Base-by-base conservation (phyloP, 2,113 vertebrate genomes). In the Peromyscus maniculatus region DNA sequence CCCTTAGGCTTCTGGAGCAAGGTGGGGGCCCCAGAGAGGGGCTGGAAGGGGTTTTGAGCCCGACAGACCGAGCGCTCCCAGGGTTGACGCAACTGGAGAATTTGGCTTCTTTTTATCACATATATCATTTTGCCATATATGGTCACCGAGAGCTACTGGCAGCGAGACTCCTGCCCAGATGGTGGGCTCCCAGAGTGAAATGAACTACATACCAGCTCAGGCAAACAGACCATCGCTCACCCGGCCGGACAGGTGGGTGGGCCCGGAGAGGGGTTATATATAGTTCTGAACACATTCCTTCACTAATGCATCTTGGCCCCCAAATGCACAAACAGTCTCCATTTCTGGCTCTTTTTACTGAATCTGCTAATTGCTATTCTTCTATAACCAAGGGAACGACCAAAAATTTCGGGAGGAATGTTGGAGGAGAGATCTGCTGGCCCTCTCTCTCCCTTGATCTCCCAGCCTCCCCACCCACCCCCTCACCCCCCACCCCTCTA, bases 41-140 rank as follows among this genome's bases (percentile, higher is more conserved):
- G 69, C 69, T 57, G 90, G 4, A 2, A 71, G 77, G 89, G 93
- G n/a, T 79, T 95, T 55, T 16, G 5, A 91, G 83, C 83, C 77
- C 12, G 2, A 62, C 91, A 5, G 91, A 71, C 91, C 72, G 96
- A 96, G 3, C 82, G 96, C 96, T 96, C 95, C 24, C 0, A 75
- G 91, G 84, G n/a, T 92, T 97, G 95, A 98, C 91, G 93, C 95
- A 97, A 96, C 74, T 79, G 91, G 75, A 90, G 97, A 97, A 97
- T 96, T 96, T 97, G 95, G 93, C 97, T 97, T 87, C 97, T 98
- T 98, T 97, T 36, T 0, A 66, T 97, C 98, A 97, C 97, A 96
- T 98, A 98, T 98, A 98, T 99, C 97, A 98, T 99, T 99, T 99
- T 98, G 97, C 99, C 98, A 97, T 99, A 99, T 98, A 99, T 99